Evolutionary conservation across 2,888 invertebrate genomes (phyloP).

Genomic region (Caradrina kadenii): DNA sequence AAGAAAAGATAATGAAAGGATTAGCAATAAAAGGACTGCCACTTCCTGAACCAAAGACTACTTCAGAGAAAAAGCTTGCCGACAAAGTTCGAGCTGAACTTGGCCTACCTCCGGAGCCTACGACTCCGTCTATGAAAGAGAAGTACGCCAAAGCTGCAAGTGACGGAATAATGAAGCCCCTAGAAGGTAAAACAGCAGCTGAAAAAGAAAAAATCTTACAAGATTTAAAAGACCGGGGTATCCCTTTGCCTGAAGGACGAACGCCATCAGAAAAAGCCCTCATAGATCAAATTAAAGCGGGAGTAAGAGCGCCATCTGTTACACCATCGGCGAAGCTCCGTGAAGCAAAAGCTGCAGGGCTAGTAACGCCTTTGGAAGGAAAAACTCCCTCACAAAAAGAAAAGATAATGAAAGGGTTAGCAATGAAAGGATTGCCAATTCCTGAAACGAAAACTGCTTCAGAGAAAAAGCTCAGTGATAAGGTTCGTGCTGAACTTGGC

Average conservation of each 20-base stretch:
- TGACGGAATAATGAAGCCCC: not conserved
- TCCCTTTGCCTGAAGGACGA: constrained; percentile 22
- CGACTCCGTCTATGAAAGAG: not conserved
- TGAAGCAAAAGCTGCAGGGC: constrained; percentile 1
- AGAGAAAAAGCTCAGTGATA: constrained; percentile 31
- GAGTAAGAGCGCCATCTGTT: not conserved
- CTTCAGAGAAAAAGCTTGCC: constrained; percentile 57
- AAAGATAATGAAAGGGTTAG: not conserved
- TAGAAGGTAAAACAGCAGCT: not conserved
- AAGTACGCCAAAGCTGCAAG: constrained; percentile 8
- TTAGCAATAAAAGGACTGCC: constrained; percentile 62
- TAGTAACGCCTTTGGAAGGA: not conserved
- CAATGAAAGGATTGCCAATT: not conserved
- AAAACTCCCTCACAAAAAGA: not conserved
- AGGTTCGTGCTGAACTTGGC: constrained; percentile 34
- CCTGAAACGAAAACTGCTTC: constrained; percentile 16
- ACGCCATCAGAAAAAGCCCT: not conserved
- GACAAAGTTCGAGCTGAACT: constrained; percentile 5
- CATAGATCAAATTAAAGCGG: not conserved
- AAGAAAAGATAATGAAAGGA: constrained; percentile 63
- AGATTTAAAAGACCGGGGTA: constrained; percentile 4
- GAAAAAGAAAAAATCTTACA: constrained; percentile 3
- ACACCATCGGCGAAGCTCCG: not conserved
- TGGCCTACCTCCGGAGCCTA: constrained; percentile 4
- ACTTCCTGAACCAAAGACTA: constrained; percentile 62